A percentile compares a stretch with the other conserved stretches of the same genome.
Evolutionary conservation across 2,113 vertebrate species (phyloP).

Genomic region (Myodes glareolus): DNA sequence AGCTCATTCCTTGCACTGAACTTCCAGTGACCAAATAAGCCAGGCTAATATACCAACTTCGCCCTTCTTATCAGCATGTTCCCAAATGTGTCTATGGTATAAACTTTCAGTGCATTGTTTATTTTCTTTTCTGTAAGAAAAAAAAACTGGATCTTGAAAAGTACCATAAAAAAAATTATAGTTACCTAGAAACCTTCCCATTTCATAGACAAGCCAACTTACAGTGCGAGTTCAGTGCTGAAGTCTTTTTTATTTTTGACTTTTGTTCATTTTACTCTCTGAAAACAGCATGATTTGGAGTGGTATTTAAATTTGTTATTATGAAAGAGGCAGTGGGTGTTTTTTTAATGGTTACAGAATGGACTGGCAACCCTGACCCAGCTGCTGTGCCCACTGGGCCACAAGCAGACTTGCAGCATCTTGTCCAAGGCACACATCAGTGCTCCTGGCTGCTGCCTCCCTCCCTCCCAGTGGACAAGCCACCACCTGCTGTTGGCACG

Average conservation of each 20-base stretch:
- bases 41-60: not conserved
- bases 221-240: not conserved
- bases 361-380: slow-evolving; percentile 87
- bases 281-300: slow-evolving; percentile 67
- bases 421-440: slow-evolving; percentile 92
- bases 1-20: not conserved
- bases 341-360: slow-evolving; percentile 89
- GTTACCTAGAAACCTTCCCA: slow-evolving; percentile 42
- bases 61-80: not conserved
- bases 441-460: slow-evolving; percentile 90
- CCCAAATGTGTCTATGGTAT: not conserved
- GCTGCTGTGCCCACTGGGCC: slow-evolving; percentile 87
- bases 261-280: slow-evolving; percentile 57
- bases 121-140: slow-evolving; percentile 25
- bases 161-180: slow-evolving; percentile 39
- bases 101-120: not conserved
- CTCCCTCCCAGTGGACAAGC: slow-evolving; percentile 92
- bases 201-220: slow-evolving; percentile 54
- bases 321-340: slow-evolving; percentile 85
- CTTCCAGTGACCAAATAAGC: not conserved
- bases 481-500: slow-evolving; percentile 94
- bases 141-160: slow-evolving; percentile 60
- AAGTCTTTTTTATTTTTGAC: not conserved
- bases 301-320: slow-evolving; percentile 87
- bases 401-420: slow-evolving; percentile 91